Percentiles rank a stretch among this genome's conserved stretches.
Evolutionary conservation across 2,113 vertebrate species (phyloP).

Genomic region (Setophaga kirtlandii): DNA sequence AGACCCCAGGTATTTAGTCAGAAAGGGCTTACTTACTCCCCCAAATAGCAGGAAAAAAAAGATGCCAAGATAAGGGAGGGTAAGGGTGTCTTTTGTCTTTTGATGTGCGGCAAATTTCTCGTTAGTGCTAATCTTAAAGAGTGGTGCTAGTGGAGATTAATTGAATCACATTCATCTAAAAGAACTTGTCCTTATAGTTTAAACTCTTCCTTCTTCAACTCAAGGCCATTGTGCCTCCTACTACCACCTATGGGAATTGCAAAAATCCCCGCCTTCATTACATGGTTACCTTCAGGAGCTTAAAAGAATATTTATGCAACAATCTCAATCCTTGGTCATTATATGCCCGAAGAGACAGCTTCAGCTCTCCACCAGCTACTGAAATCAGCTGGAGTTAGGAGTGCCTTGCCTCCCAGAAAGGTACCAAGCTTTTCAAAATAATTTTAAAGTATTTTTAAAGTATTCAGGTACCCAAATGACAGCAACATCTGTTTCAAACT

Average conservation of each 20-base stretch:
- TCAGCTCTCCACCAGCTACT: background rate
- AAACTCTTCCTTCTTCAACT: background rate
- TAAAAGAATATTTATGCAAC: background rate
- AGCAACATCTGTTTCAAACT: background rate
- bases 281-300: background rate
- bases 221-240: background rate
- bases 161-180: background rate
- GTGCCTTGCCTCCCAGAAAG: background rate
- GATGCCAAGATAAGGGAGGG: background rate
- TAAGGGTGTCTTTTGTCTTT: constrained; percentile 17
- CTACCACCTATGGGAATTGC: background rate
- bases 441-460: background rate
- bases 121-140: background rate
- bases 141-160: background rate
- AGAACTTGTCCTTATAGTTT: background rate
- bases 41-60: background rate
- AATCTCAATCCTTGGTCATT: background rate
- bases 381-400: background rate
- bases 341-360: background rate
- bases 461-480: background rate
- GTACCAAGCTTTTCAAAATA: background rate
- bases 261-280: background rate
- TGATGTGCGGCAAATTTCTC: background rate
- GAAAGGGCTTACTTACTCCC: background rate
- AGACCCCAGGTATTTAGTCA: background rate